Base-by-base conservation (phyloP, 2,113 vertebrate genomes). In the Pyrgilauda ruficollis region DNA sequence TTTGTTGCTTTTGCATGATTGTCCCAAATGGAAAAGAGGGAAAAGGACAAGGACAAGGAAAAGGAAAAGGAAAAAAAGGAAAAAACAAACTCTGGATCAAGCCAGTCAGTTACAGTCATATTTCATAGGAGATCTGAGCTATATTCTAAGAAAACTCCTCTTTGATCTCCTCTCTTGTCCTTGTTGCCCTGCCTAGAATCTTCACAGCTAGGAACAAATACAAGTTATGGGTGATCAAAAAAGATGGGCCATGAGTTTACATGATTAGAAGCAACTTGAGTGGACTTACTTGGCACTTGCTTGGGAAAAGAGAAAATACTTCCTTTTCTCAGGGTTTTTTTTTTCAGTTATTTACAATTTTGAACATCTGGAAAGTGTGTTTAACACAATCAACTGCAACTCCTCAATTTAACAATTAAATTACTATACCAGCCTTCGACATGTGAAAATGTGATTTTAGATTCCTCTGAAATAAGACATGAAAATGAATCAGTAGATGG, bases 21-120 rank as follows among this genome's bases (percentile, higher is more conserved):
- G 8, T 30, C 24, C 8, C 30, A 89, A 77, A 28, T 26, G 31
- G 7, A 52, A 50, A 39, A 6, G 30, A 3, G 24, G 13, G 20
- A 7, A 31, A 18, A 24, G 11, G 30, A 35, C 24, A 67, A 19
- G 15, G 30, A 23, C 8, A 62, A 31, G 9, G 20, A 8, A 35
- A 30, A 19, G 43, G 43, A 4, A 49, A 24, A 14, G 22, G 23
- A 6, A n/a, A 16, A 9, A 10, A 26, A 7, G 9, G 11, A 22
- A 5, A 9, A 14, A 8, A 24, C 0, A 1, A 79, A 47, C 5
- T 4, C 3, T 6, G 1, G 33, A 72, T 58, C 43, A 69, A 66
- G 23, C 33, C 26, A 37, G 27, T 64, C 13, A 64, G 11, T 37
- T 43, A 18, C 23, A 62, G 5, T 63, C 30, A 37, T 90, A 72